phyloP scores from a whole-genome alignment of 2,113 vertebrate genomes.

The Ophiodon elongatus region DNA sequence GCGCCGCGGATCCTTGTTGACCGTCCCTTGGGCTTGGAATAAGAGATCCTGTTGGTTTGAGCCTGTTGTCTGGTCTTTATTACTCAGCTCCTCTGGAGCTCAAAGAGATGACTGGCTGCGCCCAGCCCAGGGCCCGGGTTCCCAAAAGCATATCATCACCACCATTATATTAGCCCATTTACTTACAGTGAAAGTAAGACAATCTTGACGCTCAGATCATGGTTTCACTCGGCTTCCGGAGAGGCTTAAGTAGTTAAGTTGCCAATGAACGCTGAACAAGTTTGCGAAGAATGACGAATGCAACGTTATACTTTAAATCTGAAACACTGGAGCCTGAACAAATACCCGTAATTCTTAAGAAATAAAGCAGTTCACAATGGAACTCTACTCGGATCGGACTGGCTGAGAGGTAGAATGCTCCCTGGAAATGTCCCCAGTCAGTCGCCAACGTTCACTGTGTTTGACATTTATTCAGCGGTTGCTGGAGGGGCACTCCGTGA shows the following conservation, averaged over 20 bases:
- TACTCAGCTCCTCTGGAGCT: conserved; percentile 57
- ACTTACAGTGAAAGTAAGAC: conserved; percentile 53
- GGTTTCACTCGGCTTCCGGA: conserved; percentile 50
- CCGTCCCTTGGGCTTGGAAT: conserved; percentile 67
- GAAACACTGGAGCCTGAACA: conserved; percentile 7
- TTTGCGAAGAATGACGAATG: conserved; percentile 27
- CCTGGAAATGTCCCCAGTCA: neutral
- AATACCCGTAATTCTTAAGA: conserved; percentile 8
- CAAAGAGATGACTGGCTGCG: conserved; percentile 62
- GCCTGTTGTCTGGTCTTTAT: conserved; percentile 75
- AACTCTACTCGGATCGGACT: neutral
- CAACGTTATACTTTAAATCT: conserved; percentile 36
- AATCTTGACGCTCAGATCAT: conserved; percentile 50
- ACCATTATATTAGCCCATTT: conserved; percentile 57
- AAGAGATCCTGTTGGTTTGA: conserved; percentile 63
- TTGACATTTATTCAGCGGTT: conserved; percentile 30
- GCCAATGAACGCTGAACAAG: conserved; percentile 23
- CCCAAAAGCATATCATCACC: conserved; percentile 53
- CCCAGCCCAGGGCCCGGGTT: conserved; percentile 47
- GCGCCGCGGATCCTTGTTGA: conserved; percentile 64
- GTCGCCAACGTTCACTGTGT: conserved; percentile 3
- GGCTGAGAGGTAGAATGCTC: conserved; percentile 3
- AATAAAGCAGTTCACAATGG: neutral
- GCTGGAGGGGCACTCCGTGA: conserved; percentile 2
- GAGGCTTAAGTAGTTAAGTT: conserved; percentile 34